These are phyloP conservation scores for Scolopax bukidnonensis DNA, from an alignment of 2,797 vertebrate genomes.

Conservation along the genomic window DNA sequence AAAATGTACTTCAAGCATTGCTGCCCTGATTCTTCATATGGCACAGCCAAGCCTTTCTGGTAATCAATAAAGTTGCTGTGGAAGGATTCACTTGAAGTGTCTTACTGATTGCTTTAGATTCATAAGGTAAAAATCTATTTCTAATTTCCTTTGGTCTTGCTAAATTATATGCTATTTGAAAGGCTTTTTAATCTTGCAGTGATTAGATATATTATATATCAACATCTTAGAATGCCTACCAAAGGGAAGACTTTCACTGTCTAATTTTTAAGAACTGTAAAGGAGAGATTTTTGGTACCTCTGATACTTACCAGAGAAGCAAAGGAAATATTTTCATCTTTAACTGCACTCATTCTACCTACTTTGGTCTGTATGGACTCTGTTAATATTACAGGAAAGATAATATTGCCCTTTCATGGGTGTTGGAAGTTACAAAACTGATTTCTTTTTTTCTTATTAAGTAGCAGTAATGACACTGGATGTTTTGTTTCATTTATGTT, in stretches of 20 bases:
- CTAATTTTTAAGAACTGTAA: background rate
- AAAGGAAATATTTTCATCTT: background rate
- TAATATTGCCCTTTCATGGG: background rate
- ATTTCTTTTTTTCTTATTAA: background rate
- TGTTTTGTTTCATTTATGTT: background rate
- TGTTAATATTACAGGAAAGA: background rate
- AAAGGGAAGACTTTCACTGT: background rate
- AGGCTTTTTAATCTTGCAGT: background rate
- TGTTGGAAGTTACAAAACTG: background rate
- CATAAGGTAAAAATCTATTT: background rate
- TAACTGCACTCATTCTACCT: background rate
- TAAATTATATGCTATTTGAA: background rate
- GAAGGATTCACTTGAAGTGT: background rate
- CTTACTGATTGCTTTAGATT: conserved; percentile 25
- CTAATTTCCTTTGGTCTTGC: conserved; percentile 15
- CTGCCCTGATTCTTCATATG: background rate
- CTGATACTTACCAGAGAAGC: background rate
- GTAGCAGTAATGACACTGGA: background rate
- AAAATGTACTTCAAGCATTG: background rate
- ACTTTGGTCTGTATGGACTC: background rate
- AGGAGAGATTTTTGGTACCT: background rate
- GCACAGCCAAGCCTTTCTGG: background rate
- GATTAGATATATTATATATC: background rate
- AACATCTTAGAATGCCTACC: background rate
- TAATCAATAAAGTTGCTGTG: background rate